Percentiles rank a stretch among this genome's conserved stretches.
phyloP scores from a whole-genome alignment of 2,113 vertebrate genomes.

The Platichthys stellatus region DNA sequence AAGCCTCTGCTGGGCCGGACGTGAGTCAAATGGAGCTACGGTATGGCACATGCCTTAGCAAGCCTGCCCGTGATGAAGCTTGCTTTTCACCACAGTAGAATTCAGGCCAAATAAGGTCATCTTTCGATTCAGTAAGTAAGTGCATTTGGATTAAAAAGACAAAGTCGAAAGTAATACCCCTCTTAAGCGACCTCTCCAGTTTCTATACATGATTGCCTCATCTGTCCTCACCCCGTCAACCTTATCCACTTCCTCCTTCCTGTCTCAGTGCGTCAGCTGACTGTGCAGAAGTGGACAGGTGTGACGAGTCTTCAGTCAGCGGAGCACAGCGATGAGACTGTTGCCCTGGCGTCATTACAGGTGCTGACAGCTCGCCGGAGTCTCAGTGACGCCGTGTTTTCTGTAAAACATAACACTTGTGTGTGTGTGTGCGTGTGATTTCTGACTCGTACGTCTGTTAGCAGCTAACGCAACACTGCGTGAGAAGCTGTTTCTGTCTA shows the following conservation, averaged over 20 bases:
- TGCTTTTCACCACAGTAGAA: neutral
- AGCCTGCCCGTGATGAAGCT: slow-evolving; percentile 15
- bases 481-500: slow-evolving; percentile 44
- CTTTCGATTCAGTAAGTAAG: neutral
- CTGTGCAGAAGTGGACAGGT: slow-evolving; percentile 13
- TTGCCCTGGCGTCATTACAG: slow-evolving; percentile 16
- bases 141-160: neutral
- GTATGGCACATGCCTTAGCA: slow-evolving; percentile 22
- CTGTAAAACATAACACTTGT: slow-evolving; percentile 7
- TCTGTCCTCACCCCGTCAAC: slow-evolving; percentile 24
- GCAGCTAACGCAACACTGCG: neutral
- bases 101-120: slow-evolving; percentile 23
- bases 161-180: neutral
- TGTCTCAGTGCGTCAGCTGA: slow-evolving; percentile 27
- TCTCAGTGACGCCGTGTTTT: slow-evolving; percentile 8
- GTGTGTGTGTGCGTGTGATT: slow-evolving; percentile 4
- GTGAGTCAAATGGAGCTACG: slow-evolving; percentile 41
- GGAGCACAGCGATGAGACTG: slow-evolving; percentile 23
- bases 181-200: neutral
- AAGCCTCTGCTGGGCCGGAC: slow-evolving; percentile 35
- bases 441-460: slow-evolving; percentile 50
- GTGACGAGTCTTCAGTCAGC: slow-evolving; percentile 4
- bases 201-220: slow-evolving; percentile 3
- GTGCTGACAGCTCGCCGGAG: slow-evolving; percentile 45
- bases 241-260: slow-evolving; percentile 15